phyloP scores from a whole-genome alignment of 1,140 invertebrate genomes.

The Sycophila sp. region DNA sequence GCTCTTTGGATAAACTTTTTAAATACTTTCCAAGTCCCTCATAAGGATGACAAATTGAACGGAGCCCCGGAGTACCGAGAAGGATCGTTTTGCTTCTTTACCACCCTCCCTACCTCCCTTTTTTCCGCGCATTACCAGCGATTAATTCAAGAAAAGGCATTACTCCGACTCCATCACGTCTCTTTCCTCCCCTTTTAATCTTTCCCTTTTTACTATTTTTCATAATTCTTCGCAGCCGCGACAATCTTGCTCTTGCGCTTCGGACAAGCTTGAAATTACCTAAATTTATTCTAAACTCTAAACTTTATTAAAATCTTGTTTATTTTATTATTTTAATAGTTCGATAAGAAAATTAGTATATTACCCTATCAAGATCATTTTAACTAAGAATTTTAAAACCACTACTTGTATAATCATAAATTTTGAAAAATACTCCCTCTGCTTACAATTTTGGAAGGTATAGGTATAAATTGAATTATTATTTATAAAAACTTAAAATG shows the following conservation, averaged over 20 bases:
- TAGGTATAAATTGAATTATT: no score
- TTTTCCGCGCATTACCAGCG: slow-evolving; percentile 25
- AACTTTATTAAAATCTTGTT: no score
- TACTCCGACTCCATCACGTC: slow-evolving; percentile 15
- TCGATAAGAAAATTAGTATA: no score
- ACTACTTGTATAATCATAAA: no score
- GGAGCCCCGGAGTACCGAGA: slow-evolving; percentile 26
- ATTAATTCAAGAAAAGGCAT: slow-evolving; percentile 49
- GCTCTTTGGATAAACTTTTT: slow-evolving; percentile 54
- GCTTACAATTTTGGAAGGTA: no score
- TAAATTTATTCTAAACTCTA: neutral
- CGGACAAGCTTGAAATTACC: neutral
- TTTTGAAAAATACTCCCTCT: no score
- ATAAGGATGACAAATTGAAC: slow-evolving; percentile 58
- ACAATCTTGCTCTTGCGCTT: neutral
- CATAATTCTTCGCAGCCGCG: neutral
- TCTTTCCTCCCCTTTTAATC: slow-evolving; percentile 27
- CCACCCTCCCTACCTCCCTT: slow-evolving; percentile 5
- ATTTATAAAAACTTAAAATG: no score
- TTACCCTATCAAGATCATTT: no score
- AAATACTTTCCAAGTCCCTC: slow-evolving; percentile 57
- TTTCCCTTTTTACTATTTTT: slow-evolving; percentile 31
- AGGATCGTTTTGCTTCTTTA: slow-evolving; percentile 36
- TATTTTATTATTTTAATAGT: no score
- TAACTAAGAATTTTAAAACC: no score